Conservation (phyloP, 2,888 invertebrate genomes). For the Odontocolon sp. region DNA sequence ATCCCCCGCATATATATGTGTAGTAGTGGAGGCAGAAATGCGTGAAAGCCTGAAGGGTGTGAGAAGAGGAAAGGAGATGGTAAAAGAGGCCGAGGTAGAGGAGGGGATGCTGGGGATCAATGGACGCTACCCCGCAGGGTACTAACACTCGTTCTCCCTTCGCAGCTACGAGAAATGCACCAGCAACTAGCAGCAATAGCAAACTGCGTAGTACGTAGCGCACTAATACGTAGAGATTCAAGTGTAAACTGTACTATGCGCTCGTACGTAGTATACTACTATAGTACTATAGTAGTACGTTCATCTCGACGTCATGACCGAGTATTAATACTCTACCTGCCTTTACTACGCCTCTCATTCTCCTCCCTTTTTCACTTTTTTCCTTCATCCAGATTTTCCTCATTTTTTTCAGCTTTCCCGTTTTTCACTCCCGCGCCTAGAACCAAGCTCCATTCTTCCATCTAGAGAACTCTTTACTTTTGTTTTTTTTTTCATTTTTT, state of each 20-base stretch:
- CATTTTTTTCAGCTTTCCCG: constrained; percentile 17
- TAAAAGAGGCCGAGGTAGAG: constrained; percentile 34
- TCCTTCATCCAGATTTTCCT: constrained; percentile 42
- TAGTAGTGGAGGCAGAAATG: constrained; percentile 32
- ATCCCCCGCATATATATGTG: too few relatives aligned
- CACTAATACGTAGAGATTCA: constrained; percentile 54
- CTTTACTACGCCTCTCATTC: constrained; percentile 36
- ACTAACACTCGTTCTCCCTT: constrained; percentile 68
- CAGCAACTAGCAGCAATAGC: constrained; percentile 27
- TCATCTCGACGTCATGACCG: constrained; percentile 49
- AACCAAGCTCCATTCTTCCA: constrained; percentile 44
- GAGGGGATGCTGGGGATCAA: constrained; percentile 71
- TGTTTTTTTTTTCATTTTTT: constrained; percentile 17
- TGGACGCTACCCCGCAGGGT: constrained; percentile 77
- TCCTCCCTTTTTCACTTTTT: constrained; percentile 41
- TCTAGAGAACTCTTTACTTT: constrained; percentile 20
- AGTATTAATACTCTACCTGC: constrained; percentile 37
- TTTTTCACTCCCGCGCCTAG: constrained; percentile 19
- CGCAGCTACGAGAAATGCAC: constrained; percentile 48
- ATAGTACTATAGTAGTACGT: constrained; percentile 56
- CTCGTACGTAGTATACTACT: constrained; percentile 51
- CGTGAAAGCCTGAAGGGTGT: constrained; percentile 15
- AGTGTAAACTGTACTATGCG: constrained; percentile 32
- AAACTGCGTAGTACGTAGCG: constrained; percentile 54
- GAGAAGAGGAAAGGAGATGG: constrained; percentile 20